phyloP scores from a whole-genome alignment of 2,797 vertebrate genomes.

The Thaleichthys pacificus region DNA sequence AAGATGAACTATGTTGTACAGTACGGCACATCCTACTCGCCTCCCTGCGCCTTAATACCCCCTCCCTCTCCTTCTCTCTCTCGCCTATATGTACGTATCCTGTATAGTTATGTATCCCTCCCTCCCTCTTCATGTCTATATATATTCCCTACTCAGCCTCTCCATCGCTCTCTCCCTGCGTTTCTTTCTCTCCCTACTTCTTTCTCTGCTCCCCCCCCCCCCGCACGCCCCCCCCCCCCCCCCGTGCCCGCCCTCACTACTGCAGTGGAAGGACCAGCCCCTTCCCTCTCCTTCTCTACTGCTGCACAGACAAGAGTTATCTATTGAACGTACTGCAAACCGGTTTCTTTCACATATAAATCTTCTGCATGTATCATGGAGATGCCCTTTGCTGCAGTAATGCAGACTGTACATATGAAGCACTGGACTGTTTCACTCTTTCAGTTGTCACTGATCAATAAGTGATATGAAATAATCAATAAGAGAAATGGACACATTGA shows the following conservation, averaged over 20 bases:
- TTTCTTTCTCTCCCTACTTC: slow-evolving; percentile 44
- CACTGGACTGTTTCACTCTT: slow-evolving; percentile 9
- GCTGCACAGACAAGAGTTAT: neutral
- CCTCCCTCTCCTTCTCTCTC: neutral
- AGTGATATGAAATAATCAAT: slow-evolving; percentile 30
- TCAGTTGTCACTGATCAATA: slow-evolving; percentile 48
- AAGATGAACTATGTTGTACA: no score
- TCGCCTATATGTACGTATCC: neutral
- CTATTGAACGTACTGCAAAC: neutral
- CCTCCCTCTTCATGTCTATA: neutral
- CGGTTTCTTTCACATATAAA: neutral
- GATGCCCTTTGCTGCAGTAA: no score
- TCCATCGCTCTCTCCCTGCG: slow-evolving; percentile 9
- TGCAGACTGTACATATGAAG: no score
- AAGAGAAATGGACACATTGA: slow-evolving; percentile 46
- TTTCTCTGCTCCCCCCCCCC: neutral
- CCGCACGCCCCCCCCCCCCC: no score
- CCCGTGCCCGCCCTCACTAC: neutral
- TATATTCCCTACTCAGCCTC: slow-evolving; percentile 43
- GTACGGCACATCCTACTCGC: no score
- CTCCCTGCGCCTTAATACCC: neutral
- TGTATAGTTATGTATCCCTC: neutral
- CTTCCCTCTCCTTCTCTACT: neutral
- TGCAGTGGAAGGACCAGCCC: no score
- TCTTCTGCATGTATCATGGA: neutral